Percentiles rank a stretch among this genome's conserved stretches.
These are phyloP conservation scores for Hippolais icterina DNA, from an alignment of 2,113 vertebrate species.

Conservation along the genomic window DNA sequence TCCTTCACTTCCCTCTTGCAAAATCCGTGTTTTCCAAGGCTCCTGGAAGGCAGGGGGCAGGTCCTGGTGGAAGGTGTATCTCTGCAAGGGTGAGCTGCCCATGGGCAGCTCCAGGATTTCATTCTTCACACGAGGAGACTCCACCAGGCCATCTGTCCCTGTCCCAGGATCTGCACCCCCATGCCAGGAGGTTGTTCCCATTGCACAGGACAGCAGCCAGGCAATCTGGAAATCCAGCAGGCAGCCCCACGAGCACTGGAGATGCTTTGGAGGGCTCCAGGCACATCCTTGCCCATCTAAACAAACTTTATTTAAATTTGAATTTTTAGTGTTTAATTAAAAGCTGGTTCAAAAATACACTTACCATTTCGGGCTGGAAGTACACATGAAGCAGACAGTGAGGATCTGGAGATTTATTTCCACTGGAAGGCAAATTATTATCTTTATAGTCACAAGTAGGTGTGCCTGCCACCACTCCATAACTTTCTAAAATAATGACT, in stretches of 20 bases:
- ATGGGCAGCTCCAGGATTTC: neutral
- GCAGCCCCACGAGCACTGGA: neutral
- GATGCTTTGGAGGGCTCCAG: neutral
- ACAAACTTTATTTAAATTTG: neutral
- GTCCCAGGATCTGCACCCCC: neutral
- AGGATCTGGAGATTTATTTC: neutral
- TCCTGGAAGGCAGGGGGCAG: neutral
- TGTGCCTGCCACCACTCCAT: neutral
- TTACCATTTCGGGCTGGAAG: neutral
- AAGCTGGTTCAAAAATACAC: neutral
- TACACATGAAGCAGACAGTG: neutral
- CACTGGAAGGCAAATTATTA: neutral
- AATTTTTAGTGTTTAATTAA: slow-evolving; percentile 10
- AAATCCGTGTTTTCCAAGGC: neutral
- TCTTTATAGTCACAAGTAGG: neutral
- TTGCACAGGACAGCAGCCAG: neutral
- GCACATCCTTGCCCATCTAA: neutral
- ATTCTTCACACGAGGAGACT: neutral
- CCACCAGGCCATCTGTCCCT: neutral
- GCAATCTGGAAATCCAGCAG: neutral
- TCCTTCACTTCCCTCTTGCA: neutral
- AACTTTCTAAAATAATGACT: neutral
- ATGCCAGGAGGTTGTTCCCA: neutral
- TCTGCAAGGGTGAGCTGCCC: neutral
- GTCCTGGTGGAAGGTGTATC: neutral